phyloP scores from a whole-genome alignment of 2,888 invertebrate species.

The Stenodera caucasica region DNA sequence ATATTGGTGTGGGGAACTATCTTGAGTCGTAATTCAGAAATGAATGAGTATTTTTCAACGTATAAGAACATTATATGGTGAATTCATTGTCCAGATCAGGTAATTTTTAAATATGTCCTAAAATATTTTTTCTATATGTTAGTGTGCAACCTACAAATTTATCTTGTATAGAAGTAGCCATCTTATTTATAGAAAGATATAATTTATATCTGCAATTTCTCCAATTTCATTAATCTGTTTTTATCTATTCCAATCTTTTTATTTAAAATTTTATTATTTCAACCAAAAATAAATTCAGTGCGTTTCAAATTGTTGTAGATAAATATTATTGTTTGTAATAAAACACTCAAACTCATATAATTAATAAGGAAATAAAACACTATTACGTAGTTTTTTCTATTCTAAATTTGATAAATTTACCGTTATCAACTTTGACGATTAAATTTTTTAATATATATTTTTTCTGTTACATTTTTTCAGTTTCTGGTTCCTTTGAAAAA shows the following conservation, averaged over 20 bases:
- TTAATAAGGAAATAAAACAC: no score
- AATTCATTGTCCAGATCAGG: slow-evolving; percentile 36
- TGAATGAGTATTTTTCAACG: slow-evolving; percentile 35
- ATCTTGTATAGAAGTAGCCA: slow-evolving; percentile 31
- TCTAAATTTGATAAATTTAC: slow-evolving; percentile 7
- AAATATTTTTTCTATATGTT: slow-evolving; percentile 9
- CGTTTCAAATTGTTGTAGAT: no score
- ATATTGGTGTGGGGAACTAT: not conserved
- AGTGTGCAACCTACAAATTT: no score
- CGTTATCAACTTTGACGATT: slow-evolving; percentile 2
- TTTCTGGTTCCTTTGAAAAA: not conserved
- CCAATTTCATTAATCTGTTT: slow-evolving; percentile 10
- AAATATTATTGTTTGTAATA: no score
- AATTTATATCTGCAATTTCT: slow-evolving; percentile 12
- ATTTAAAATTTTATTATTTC: no score
- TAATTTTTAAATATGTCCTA: slow-evolving; percentile 27
- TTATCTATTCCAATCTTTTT: slow-evolving; percentile 4
- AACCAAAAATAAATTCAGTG: no score
- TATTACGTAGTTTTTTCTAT: not conserved
- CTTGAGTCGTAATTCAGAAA: slow-evolving; percentile 22
- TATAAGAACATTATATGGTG: slow-evolving; percentile 31
- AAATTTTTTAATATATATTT: slow-evolving; percentile 12
- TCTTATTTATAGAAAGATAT: slow-evolving; percentile 25
- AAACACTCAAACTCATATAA: no score
- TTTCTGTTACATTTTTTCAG: slow-evolving; percentile 7